Evolutionary conservation across 2,888 invertebrate genomes (phyloP).

Genomic region (Xestoiulus laeticollis): DNA sequence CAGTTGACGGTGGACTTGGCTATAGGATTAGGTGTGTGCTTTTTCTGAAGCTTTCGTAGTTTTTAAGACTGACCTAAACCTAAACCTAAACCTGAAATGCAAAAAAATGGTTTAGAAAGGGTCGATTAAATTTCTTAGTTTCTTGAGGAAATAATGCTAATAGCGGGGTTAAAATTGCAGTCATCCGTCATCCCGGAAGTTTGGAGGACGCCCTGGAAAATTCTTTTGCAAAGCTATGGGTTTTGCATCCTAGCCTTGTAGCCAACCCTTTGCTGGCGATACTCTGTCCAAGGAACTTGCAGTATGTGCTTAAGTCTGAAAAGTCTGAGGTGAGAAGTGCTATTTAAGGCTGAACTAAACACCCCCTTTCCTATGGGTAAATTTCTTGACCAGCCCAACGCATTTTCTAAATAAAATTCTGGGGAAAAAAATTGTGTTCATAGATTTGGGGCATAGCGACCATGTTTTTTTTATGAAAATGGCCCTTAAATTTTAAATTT

Average conservation of each 20-base stretch:
- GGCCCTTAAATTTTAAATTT: too few species aligned
- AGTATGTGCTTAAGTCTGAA: background rate
- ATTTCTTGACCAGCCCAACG: too few species aligned
- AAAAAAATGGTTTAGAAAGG: too few species aligned
- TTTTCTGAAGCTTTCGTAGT: background rate
- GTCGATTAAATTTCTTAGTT: too few species aligned
- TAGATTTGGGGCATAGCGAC: too few species aligned
- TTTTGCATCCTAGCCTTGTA: background rate
- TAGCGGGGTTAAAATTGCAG: background rate
- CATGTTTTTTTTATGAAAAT: too few species aligned
- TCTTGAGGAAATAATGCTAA: background rate
- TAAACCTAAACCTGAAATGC: too few species aligned
- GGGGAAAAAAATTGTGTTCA: too few species aligned
- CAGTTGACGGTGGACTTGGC: background rate
- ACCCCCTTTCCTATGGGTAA: too few species aligned
- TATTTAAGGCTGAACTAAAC: too few species aligned
- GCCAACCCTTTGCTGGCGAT: background rate
- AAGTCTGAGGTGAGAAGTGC: background rate
- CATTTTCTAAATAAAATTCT: too few species aligned
- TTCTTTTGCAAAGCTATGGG: background rate
- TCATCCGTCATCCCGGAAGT: background rate
- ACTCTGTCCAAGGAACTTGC: background rate
- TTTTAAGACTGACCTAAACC: too few species aligned
- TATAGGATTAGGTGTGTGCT: background rate
- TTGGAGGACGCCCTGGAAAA: background rate